phyloP scores from a whole-genome alignment of 2,113 vertebrate species.

The Sapajus apella region DNA sequence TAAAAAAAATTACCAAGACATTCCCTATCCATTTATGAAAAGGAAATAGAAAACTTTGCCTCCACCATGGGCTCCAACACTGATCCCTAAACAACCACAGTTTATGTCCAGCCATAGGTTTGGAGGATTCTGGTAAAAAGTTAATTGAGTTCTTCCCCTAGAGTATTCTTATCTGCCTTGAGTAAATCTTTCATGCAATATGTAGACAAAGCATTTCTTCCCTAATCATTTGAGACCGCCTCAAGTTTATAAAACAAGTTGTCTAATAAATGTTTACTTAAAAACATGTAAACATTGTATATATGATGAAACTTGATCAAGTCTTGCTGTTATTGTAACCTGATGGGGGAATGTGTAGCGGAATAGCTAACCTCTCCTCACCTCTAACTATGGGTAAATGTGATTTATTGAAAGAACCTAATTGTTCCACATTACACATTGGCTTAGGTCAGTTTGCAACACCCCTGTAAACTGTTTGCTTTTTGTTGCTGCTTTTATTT shows the following conservation, averaged over 20 bases:
- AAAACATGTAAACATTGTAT: not conserved
- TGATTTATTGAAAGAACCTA: not conserved
- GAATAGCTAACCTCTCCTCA: not conserved
- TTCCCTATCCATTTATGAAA: not conserved
- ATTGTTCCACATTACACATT: not conserved
- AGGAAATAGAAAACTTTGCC: not conserved
- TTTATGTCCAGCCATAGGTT: not conserved
- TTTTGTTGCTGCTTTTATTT: not conserved
- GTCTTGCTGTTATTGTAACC: not conserved
- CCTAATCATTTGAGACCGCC: not conserved
- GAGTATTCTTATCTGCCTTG: not conserved
- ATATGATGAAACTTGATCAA: not conserved
- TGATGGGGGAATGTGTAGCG: not conserved
- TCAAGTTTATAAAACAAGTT: constrained; percentile 20
- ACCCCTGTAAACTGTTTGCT: not conserved
- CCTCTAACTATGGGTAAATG: not conserved
- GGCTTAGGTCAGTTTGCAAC: not conserved
- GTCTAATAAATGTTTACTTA: not conserved
- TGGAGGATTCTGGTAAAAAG: not conserved
- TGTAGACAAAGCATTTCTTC: constrained; percentile 8
- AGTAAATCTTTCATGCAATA: not conserved
- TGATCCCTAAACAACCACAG: not conserved
- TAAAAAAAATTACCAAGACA: not conserved
- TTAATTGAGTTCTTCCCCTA: not conserved
- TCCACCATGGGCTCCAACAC: not conserved